These are phyloP conservation scores for Plestiodon gilberti DNA, from an alignment of 2,113 vertebrate species.

Conservation along the genomic window DNA sequence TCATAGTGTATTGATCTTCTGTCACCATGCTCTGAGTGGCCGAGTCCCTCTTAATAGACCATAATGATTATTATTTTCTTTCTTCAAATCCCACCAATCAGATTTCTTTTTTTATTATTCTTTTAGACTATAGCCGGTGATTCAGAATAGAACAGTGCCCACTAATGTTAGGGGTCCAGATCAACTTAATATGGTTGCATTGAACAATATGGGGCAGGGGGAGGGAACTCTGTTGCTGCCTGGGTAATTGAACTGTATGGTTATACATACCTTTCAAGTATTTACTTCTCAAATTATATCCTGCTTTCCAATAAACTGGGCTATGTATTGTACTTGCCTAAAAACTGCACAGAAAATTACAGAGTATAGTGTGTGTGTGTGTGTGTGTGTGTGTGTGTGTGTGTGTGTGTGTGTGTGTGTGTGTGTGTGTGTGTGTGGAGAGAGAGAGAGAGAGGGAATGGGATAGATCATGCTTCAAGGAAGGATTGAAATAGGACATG, in stretches of 20 bases:
- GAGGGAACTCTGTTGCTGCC: neutral
- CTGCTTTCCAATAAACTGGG: slow-evolving; percentile 36
- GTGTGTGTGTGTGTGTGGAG: too few species aligned
- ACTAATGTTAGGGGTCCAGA: slow-evolving; percentile 33
- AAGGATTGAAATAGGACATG: neutral
- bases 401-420: too few species aligned
- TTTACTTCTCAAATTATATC: slow-evolving; percentile 26
- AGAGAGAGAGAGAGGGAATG: too few species aligned
- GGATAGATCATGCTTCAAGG: neutral
- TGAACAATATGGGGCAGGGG: neutral
- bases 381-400: too few species aligned
- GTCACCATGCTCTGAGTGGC: slow-evolving; percentile 1
- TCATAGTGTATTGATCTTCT: slow-evolving; percentile 44
- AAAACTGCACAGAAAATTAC: slow-evolving; percentile 49
- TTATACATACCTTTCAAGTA: slow-evolving; percentile 12
- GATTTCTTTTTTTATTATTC: slow-evolving; percentile 31
- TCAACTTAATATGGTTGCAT: slow-evolving; percentile 46
- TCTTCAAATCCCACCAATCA: slow-evolving; percentile 43
- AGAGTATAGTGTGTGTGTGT: neutral
- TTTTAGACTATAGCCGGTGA: slow-evolving; percentile 36
- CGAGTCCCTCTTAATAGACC: slow-evolving; percentile 46
- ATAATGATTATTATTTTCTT: slow-evolving; percentile 53
- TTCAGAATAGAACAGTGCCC: slow-evolving; percentile 45
- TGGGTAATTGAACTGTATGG: slow-evolving; percentile 12
- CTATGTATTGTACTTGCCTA: slow-evolving; percentile 16